Percentiles rank a stretch among this genome's conserved stretches.
These are phyloP conservation scores for Anolis sagrei DNA, from an alignment of 2,113 vertebrate species.

Conservation along the genomic window DNA sequence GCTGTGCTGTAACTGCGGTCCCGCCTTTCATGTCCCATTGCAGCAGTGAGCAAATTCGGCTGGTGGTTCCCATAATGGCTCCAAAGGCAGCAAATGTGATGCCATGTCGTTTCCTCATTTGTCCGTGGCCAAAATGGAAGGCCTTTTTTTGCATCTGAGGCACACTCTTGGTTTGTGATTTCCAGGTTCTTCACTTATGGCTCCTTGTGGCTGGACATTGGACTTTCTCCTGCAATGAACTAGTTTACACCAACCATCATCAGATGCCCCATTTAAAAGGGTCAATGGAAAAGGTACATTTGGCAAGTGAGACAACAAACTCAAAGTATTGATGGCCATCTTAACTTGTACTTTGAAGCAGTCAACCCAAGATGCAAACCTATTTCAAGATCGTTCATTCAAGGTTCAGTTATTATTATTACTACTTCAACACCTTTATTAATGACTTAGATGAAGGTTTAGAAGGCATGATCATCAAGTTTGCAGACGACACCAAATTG, in stretches of 20 bases:
- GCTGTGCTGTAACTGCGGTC: constrained; percentile 51
- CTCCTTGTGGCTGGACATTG: constrained; percentile 1
- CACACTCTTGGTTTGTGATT: background rate
- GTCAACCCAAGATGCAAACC: too few relatives aligned
- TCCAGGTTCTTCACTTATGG: background rate
- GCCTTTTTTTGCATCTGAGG: background rate
- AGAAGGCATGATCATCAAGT: too few relatives aligned
- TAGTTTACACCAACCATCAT: too few relatives aligned
- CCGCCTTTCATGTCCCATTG: constrained; percentile 62
- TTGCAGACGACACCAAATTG: too few relatives aligned
- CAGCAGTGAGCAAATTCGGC: constrained; percentile 26
- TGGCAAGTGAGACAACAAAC: background rate
- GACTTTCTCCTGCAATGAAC: background rate
- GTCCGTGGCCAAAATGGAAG: background rate
- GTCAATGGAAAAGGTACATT: background rate
- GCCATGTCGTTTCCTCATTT: background rate
- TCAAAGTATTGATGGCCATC: too few relatives aligned
- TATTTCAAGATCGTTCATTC: too few relatives aligned
- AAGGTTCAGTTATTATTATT: too few relatives aligned
- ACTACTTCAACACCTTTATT: too few relatives aligned
- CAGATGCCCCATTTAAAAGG: background rate
- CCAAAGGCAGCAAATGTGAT: background rate
- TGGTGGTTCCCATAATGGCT: constrained; percentile 26
- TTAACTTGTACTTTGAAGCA: too few relatives aligned
- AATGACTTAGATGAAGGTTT: too few relatives aligned